These are phyloP conservation scores for Pseudococcus longispinus DNA, from an alignment of 2,888 invertebrate species.

Conservation along the genomic window DNA sequence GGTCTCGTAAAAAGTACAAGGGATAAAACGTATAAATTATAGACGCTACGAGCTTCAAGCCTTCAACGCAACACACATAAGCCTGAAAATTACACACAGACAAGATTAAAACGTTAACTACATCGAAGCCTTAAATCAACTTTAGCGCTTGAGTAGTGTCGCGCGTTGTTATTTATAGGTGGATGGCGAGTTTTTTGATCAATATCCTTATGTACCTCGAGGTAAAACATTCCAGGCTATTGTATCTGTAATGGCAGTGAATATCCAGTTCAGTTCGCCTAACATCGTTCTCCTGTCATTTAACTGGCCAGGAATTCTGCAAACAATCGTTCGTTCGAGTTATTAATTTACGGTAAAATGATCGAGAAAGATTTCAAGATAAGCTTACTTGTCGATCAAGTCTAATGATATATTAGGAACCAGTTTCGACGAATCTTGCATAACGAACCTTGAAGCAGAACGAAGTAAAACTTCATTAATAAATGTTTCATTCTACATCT, in stretches of 20 bases:
- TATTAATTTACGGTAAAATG: neutral
- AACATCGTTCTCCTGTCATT: constrained; percentile 95
- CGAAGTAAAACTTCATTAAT: neutral
- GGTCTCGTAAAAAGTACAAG: constrained; percentile 30
- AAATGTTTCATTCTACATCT: neutral
- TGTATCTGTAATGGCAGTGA: constrained; percentile 99
- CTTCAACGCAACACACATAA: neutral
- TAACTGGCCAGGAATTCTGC: constrained; percentile 91
- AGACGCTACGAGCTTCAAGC: neutral
- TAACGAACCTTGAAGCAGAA: constrained; percentile 71
- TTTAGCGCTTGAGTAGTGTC: neutral
- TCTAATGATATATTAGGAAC: constrained; percentile 84
- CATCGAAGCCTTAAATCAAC: neutral
- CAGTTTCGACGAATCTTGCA: constrained; percentile 81
- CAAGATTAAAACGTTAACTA: neutral
- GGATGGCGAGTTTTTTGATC: neutral
- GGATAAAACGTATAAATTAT: neutral
- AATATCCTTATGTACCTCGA: constrained; percentile 67
- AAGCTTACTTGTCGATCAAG: constrained; percentile 86
- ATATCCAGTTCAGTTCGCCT: constrained; percentile 99
- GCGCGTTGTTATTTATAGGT: neutral
- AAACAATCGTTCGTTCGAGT: constrained; percentile 53
- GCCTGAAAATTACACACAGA: constrained; percentile 37
- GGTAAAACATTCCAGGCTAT: constrained; percentile 99
- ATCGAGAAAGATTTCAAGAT: neutral